Evolutionary conservation across 2,113 vertebrate species (phyloP).

Genomic region (Parus major): DNA sequence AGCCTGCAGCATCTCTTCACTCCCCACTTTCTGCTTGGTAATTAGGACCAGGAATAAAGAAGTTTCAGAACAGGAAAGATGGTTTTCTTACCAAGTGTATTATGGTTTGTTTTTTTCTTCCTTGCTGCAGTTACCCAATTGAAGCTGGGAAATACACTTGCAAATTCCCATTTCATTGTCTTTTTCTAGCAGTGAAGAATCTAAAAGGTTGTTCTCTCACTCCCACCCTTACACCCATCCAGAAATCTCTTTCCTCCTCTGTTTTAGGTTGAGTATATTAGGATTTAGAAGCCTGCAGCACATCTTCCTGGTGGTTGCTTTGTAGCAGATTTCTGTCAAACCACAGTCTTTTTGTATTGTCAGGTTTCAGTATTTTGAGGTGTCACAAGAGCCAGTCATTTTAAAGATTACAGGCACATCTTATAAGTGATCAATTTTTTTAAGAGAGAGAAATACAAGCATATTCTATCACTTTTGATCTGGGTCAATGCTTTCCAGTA

Average conservation of each 20-base stretch:
- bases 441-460: not conserved
- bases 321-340: slow-evolving; percentile 33
- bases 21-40: not conserved
- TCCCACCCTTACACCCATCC: no score
- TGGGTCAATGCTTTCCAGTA: not conserved
- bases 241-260: not conserved
- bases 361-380: slow-evolving; percentile 17
- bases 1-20: not conserved
- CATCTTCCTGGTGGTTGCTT: slow-evolving; percentile 22
- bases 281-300: slow-evolving; percentile 1
- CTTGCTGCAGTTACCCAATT: not conserved
- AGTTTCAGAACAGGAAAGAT: not conserved
- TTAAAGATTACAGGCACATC: not conserved
- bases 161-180: not conserved
- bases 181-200: not conserved
- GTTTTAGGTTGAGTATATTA: not conserved
- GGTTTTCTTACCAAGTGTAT: not conserved
- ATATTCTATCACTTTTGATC: not conserved
- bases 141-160: not conserved
- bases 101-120: not conserved
- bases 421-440: not conserved
- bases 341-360: not conserved
- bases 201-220: not conserved
- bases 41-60: not conserved
- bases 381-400: slow-evolving; percentile 52